phyloP scores from a whole-genome alignment of 1,140 invertebrate genomes.

The Drosophila pallidifrons region DNA sequence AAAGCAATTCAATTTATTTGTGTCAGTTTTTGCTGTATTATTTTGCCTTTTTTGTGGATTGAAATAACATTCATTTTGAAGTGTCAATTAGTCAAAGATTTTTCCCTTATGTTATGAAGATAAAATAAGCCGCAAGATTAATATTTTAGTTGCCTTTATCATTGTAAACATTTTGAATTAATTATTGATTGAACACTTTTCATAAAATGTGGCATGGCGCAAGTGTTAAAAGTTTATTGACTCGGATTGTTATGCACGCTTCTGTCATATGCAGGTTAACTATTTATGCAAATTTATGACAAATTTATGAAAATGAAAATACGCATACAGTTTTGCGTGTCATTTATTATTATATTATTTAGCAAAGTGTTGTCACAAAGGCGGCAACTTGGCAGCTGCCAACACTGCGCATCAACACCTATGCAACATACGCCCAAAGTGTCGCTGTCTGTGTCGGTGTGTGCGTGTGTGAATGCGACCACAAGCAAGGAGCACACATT shows the following conservation, averaged over 20 bases:
- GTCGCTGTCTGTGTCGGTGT: slow-evolving; percentile 3
- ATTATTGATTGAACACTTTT: neutral
- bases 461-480: slow-evolving; percentile 41
- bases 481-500: slow-evolving; percentile 31
- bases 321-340: slow-evolving; percentile 7
- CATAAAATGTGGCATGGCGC: neutral
- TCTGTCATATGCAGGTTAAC: slow-evolving; percentile 28
- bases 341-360: slow-evolving; percentile 34
- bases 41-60: too few species aligned
- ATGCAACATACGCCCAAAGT: neutral
- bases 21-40: neutral
- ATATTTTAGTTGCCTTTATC: too few species aligned
- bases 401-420: slow-evolving; percentile 77
- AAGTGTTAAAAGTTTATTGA: slow-evolving; percentile 4
- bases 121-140: too few species aligned
- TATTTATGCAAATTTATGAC: slow-evolving; percentile 70
- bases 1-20: neutral
- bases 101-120: too few species aligned
- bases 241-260: slow-evolving; percentile 4
- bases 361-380: slow-evolving; percentile 67
- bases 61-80: too few species aligned
- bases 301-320: slow-evolving; percentile 75
- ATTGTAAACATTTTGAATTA: neutral
- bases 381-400: slow-evolving; percentile 74
- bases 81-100: too few species aligned